Base-by-base conservation (phyloP, 2,888 invertebrate genomes). In the Parnassius mnemosyne region DNA sequence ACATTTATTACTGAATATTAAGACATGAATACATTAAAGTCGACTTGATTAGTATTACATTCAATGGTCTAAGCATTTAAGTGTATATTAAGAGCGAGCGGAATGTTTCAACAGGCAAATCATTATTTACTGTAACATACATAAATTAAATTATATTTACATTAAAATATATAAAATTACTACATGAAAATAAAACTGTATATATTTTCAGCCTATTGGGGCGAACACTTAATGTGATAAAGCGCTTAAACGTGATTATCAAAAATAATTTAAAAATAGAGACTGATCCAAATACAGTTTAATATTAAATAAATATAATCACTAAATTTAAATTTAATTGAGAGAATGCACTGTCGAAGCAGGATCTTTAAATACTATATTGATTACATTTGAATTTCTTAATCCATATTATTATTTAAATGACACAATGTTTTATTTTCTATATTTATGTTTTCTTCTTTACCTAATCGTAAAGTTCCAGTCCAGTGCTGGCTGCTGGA, bases 161-260 rank as follows among this genome's bases (percentile, higher is more conserved):
- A 49, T 20, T 3, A 49, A 46, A 46, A 7, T 13, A 13, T 49
- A 49, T 49, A 43, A 43, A 10, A 11, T 43, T 16, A 1, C n/a
- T 16, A 16, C 2, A 49, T 9, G 9, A 49, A n/a, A 12, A 49
- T 12, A 49, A 9, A 49, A 10, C 20, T 41, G 34, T 25, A 34
- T 34, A 44, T 58, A 58, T 58, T 44, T 58, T 25, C 46, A 51
- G 52, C 51, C 34, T 58, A 58, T 44, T 20, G 10, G 51, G 44
- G 20, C 12, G 43, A 58, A 58, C 58, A 58, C 52, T 50, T 50
- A 50, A 20, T 43, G 43, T 51, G 58, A 52, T 58, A 51, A 42
- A 7, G 20, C 44, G 43, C 43, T 20, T 44, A 16, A 51, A 10
- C 10, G 3, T 41, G 49, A 50, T 57, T 57, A 42, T 34, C 41